Conservation (phyloP, 2,888 invertebrate genomes). For the Stenolophus ochropezus region DNA sequence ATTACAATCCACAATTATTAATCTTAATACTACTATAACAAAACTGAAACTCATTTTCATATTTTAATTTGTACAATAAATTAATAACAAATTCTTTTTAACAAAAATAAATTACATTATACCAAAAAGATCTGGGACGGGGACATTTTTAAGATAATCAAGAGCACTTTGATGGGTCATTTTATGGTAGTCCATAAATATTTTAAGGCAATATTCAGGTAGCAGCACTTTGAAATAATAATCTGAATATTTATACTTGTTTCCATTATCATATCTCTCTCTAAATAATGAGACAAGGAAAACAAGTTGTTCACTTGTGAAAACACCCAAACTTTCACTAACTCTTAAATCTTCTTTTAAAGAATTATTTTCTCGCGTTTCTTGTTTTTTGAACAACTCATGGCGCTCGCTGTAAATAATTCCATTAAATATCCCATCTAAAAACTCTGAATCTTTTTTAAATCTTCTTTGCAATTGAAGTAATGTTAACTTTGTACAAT, state of each 20-base stretch:
- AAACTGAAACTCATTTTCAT: background rate
- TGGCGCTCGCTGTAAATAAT: slow-evolving; percentile 57
- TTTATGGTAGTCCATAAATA: slow-evolving; percentile 68
- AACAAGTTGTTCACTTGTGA: slow-evolving; percentile 67
- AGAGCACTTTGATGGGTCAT: slow-evolving; percentile 66
- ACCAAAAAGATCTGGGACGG: slow-evolving; percentile 61
- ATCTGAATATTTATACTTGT: slow-evolving; percentile 62
- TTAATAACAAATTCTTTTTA: background rate
- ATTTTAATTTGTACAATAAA: background rate
- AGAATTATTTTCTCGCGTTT: slow-evolving; percentile 26
- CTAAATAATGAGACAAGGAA: slow-evolving; percentile 65
- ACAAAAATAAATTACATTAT: background rate
- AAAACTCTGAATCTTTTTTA: slow-evolving; percentile 60
- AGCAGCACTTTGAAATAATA: slow-evolving; percentile 69
- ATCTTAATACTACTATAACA: background rate
- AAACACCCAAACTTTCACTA: slow-evolving; percentile 67
- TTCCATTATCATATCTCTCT: slow-evolving; percentile 64
- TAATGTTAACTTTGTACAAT: slow-evolving; percentile 62
- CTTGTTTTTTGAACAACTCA: slow-evolving; percentile 59
- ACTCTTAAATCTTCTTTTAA: slow-evolving; percentile 65
- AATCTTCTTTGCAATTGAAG: slow-evolving; percentile 60
- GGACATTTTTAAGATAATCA: slow-evolving; percentile 66
- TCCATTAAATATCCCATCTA: slow-evolving; percentile 61
- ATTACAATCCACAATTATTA: background rate
- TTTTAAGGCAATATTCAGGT: slow-evolving; percentile 68